Base-by-base conservation (phyloP, 2,113 vertebrate genomes). In the Pluvianellus socialis region DNA sequence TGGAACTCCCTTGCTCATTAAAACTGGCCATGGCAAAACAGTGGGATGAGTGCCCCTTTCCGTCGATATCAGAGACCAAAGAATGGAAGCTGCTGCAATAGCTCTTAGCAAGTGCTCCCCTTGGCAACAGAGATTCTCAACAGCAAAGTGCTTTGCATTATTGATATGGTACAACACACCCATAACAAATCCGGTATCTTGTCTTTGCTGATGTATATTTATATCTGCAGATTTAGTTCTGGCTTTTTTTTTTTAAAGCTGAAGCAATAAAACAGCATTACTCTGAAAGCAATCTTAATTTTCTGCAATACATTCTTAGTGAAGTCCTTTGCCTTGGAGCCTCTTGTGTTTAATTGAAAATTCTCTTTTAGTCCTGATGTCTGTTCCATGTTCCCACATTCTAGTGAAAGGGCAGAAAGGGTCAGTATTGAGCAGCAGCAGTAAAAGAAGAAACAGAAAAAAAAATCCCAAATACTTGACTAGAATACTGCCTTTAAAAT, bases 101-200 rank as follows among this genome's bases (percentile, higher is more conserved):
- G 80, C 61, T 86, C 56, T 79, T 28, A 38, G 9, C 62, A 18
- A 82, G 44, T 6, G 17, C 67, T 94, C n/a, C 62, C 66, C 84
- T 95, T 94, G 70, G 91, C 89, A 95, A 87, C 89, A 49, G 94
- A 73, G 63, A 65, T 61, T 73, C 40, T 75, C 86, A 65, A 0
- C 66, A 62, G 66, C 58, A 32, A 56, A 94, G 84, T 73, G 84
- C 92, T 65, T 58, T 95, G 84, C 91, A 85, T 96, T 96, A 95
- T 95, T 94, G 81, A 94, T 94, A 17, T 5, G 24, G 38, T 83
- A 68, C 61, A 58, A 76, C 49, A 66, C 67, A 89, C 15, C 58
- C 83, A 38, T 76, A 91, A 76, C 58, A 77, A 95, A 91, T 76
- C 40, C 15, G 28, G 27, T 56, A 12, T 45, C 47, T 81, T 50